Conservation (phyloP, 2,888 invertebrate genomes). For the Drosophila anomelani region DNA sequence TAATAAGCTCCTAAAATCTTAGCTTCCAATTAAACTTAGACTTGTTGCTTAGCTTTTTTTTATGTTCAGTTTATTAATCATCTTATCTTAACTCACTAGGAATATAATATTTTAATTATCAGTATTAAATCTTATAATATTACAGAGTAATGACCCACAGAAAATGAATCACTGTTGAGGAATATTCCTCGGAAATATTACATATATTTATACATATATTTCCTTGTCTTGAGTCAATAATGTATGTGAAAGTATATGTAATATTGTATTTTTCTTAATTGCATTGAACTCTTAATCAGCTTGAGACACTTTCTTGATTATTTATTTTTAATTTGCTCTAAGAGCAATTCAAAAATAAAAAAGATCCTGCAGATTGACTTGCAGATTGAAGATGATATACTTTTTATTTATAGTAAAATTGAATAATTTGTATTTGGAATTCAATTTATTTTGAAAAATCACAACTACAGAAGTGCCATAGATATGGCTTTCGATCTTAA, state of each 20-base stretch:
- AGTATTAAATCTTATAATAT: neutral
- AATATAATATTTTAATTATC: neutral
- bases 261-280: neutral
- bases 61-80: neutral
- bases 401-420: no score
- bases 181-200: constrained; percentile 1
- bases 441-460: neutral
- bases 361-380: no score
- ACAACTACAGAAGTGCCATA: no score
- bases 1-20: neutral
- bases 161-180: neutral
- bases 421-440: neutral
- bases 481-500: no score
- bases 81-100: no score
- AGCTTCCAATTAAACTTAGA: neutral
- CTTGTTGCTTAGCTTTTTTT: neutral
- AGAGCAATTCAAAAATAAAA: no score
- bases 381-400: no score
- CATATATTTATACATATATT: neutral
- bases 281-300: constrained; percentile 3
- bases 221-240: neutral
- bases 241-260: neutral
- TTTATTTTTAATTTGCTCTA: neutral
- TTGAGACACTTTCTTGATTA: neutral
- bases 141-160: neutral